Evolutionary conservation across 2,888 invertebrate species (phyloP).

Genomic region (Unio pictorum): DNA sequence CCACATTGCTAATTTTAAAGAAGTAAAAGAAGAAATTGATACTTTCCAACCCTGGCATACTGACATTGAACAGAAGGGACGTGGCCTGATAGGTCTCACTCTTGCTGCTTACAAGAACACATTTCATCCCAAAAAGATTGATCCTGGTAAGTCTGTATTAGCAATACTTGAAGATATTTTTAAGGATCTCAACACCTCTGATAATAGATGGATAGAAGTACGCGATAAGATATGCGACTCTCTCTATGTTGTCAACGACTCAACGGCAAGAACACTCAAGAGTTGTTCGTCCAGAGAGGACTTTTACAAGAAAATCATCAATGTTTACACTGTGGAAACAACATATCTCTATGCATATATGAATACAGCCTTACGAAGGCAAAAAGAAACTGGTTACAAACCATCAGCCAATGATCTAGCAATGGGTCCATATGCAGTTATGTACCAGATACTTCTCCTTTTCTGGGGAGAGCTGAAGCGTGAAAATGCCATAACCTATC

Average conservation of each 20-base stretch:
- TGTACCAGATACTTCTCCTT: slow-evolving; percentile 32
- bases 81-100: too few relatives aligned
- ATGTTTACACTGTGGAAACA: slow-evolving; percentile 30
- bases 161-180: too few relatives aligned
- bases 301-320: slow-evolving; percentile 23
- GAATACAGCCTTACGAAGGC: slow-evolving; percentile 36
- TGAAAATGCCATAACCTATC: slow-evolving; percentile 23
- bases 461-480: slow-evolving; percentile 21
- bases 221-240: too few relatives aligned
- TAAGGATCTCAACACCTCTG: too few relatives aligned
- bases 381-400: slow-evolving; percentile 22
- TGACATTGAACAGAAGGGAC: too few relatives aligned
- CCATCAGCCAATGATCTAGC: slow-evolving; percentile 38
- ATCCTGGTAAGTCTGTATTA: too few relatives aligned
- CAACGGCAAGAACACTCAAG: slow-evolving; percentile 10
- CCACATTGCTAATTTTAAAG: not conserved
- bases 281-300: slow-evolving; percentile 13
- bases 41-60: not conserved
- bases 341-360: slow-evolving; percentile 26
- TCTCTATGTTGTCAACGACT: slow-evolving; percentile 14
- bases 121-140: too few relatives aligned
- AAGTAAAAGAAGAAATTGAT: not conserved
- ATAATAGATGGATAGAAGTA: too few relatives aligned
- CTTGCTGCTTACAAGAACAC: not conserved
- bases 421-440: slow-evolving; percentile 33